Conservation (phyloP, 2,113 vertebrate species). For the Solea solea region DNA sequence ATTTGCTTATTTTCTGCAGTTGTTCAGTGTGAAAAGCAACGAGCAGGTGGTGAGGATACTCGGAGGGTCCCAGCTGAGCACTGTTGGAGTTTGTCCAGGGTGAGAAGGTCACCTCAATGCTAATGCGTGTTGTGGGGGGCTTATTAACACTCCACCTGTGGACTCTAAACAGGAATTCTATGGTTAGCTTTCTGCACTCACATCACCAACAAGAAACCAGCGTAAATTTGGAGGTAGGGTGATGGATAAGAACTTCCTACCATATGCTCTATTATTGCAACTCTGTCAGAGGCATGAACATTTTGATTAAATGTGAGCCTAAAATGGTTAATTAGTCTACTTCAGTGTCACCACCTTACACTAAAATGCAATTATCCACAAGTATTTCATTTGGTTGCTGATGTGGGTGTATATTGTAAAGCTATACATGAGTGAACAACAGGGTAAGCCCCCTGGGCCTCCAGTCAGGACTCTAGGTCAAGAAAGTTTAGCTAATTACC, state of each 20-base stretch:
- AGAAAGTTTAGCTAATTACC: not conserved
- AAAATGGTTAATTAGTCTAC: not conserved
- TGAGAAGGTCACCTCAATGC: constrained; percentile 47
- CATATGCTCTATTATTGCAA: not conserved
- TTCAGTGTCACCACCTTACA: not conserved
- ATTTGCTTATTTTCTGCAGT: constrained; percentile 2
- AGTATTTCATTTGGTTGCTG: not conserved
- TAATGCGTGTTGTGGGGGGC: constrained; percentile 20
- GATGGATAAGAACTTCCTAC: not conserved
- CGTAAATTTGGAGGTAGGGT: not conserved
- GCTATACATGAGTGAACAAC: constrained; percentile 3
- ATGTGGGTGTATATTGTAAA: not conserved
- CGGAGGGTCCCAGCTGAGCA: constrained; percentile 32
- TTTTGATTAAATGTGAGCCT: not conserved
- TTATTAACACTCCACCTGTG: constrained; percentile 31
- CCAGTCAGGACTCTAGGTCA: not conserved
- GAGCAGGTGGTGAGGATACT: constrained; percentile 43
- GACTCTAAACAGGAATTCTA: constrained; percentile 19
- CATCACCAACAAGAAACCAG: not conserved
- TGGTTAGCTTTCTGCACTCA: not conserved
- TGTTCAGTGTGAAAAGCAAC: constrained; percentile 7
- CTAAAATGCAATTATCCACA: not conserved
- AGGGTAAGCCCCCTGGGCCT: not conserved
- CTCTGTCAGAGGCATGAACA: not conserved
- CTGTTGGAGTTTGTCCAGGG: constrained; percentile 47